phyloP scores from a whole-genome alignment of 2,888 invertebrate genomes.

The Habroteleia sp. region DNA sequence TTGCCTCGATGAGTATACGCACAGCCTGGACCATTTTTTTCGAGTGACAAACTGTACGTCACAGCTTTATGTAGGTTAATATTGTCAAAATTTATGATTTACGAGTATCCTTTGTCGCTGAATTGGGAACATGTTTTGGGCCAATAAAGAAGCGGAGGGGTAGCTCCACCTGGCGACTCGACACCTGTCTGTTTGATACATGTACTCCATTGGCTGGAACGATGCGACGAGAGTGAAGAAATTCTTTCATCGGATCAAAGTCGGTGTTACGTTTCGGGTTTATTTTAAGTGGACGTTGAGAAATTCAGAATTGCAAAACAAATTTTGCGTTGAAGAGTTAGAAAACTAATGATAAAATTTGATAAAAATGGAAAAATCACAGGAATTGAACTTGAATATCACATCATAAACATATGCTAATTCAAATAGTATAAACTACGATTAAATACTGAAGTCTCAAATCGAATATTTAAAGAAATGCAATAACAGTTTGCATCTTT shows the following conservation, averaged over 20 bases:
- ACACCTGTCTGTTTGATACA: conserved; percentile 59
- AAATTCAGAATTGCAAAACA: too few species aligned
- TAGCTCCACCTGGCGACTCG: conserved; percentile 54
- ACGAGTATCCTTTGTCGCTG: conserved; percentile 53
- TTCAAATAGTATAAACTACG: too few species aligned
- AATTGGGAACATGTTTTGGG: conserved; percentile 29
- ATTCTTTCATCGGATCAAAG: conserved; percentile 21
- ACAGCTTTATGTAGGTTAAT: conserved; percentile 57
- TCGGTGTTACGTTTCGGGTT: conserved; percentile 2
- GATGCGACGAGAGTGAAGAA: conserved; percentile 20
- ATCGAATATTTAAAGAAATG: too few species aligned
- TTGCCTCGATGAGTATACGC: background rate
- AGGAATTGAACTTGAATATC: too few species aligned
- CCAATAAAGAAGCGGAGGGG: conserved; percentile 41
- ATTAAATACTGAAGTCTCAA: too few species aligned
- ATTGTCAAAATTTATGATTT: conserved; percentile 61
- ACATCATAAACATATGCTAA: too few species aligned
- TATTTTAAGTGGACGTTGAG: too few species aligned
- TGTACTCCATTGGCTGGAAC: conserved; percentile 33
- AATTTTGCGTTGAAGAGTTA: too few species aligned
- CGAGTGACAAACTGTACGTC: conserved; percentile 31
- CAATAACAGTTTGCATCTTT: too few species aligned
- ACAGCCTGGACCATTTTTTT: conserved; percentile 19
- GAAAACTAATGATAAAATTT: too few species aligned
- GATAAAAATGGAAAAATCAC: too few species aligned